phyloP scores from a whole-genome alignment of 2,113 vertebrate genomes.

The Eira barbara region DNA sequence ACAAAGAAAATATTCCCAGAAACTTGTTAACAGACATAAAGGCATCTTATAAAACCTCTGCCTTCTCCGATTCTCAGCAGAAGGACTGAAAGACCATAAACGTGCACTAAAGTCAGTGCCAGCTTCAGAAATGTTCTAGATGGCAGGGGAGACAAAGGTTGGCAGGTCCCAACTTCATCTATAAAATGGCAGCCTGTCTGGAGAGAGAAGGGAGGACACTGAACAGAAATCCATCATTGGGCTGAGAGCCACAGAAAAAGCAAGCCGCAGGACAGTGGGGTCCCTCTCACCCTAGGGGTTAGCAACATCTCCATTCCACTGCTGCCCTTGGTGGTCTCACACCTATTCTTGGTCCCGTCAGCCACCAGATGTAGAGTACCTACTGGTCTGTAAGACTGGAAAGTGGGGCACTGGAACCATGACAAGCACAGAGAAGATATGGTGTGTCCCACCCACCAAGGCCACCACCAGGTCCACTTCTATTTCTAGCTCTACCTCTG shows the following conservation, averaged over 20 bases:
- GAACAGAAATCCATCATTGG: background rate
- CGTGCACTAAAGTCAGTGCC: background rate
- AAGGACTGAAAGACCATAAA: background rate
- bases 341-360: background rate
- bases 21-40: background rate
- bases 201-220: background rate
- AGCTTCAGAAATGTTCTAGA: background rate
- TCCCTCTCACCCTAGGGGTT: background rate
- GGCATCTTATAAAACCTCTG: background rate
- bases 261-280: background rate
- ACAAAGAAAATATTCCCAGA: background rate
- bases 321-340: background rate
- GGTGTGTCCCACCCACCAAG: background rate
- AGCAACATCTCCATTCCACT: background rate
- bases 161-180: background rate
- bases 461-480: background rate
- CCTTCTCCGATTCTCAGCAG: background rate
- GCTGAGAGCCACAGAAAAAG: background rate
- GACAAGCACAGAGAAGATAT: background rate
- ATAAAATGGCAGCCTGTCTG: background rate
- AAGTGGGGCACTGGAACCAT: background rate
- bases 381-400: background rate
- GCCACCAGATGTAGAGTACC: background rate
- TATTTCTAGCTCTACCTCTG: background rate
- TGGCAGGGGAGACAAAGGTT: background rate